Evolutionary conservation across 2,113 vertebrate species (phyloP), one percentile per base, ranked within the genome.

Genomic region (Myiagra hebetior): DNA sequence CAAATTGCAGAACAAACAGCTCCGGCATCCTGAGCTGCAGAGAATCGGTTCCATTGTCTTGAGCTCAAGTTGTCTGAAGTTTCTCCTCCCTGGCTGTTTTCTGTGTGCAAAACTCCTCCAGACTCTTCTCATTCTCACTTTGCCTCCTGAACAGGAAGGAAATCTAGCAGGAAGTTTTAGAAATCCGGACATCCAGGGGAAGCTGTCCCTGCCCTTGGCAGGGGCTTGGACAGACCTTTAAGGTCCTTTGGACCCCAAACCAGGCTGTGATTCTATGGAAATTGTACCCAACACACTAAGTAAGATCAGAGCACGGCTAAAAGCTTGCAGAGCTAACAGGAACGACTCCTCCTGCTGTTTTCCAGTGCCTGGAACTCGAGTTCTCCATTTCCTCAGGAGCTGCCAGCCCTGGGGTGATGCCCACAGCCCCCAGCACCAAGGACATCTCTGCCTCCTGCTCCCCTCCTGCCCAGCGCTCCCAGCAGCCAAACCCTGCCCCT

Each of bases 331-430:
- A 44, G 55, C 7, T 4, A 31, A 39, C 7, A 17, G 73, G 56
- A 47, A 11, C 3, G 26, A 13, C 23, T 4, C 23, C 21, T 55
- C 23, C 79, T 33, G 65, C 56, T 44, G 60, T 13, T 49, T 10
- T 9, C 74, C 37, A 2, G 50, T 3, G 11, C n/a, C 59, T 65
- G 64, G 63, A 67, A 21, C n/a, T 22, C 0, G 1, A 23, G 24
- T 6, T n/a, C 13, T 6, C 63, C 6, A 11, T 3, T n/a, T 14
- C 1, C 0, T 2, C 15, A 4, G 69, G 42, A 41, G 35, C 49
- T 15, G 39, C 9, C 12, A n/a, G 9, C 67, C 14, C 2, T 5
- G 33, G 35, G 67, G 49, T 17, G 35, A 10, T 60, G 24, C 64
- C 31, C 4, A 13, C 17, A 2, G 5, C 7, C 31, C 3, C 20